These are phyloP conservation scores for Linnaemya vulpina DNA, from an alignment of 2,888 invertebrate species.

Conservation along the genomic window DNA sequence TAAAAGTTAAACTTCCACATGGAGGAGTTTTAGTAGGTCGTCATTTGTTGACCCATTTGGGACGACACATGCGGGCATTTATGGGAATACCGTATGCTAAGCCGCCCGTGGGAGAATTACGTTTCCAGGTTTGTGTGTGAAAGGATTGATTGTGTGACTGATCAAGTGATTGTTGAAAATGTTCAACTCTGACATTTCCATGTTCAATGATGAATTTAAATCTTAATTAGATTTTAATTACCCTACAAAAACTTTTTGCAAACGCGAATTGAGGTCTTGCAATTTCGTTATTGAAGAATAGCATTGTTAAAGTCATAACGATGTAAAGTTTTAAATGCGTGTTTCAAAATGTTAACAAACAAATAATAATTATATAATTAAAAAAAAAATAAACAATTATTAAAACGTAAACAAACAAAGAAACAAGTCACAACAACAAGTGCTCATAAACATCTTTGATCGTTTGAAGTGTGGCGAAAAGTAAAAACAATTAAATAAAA, in stretches of 20 bases:
- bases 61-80: constrained; percentile 85
- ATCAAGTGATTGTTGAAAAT: constrained; percentile 1
- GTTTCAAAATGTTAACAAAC: constrained; percentile 23
- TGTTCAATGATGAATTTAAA: constrained; percentile 22
- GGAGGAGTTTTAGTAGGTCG: constrained; percentile 85
- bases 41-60: constrained; percentile 84
- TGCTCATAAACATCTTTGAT: background rate
- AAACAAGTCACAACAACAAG: background rate
- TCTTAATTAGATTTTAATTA: constrained; percentile 38
- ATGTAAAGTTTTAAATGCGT: constrained; percentile 37
- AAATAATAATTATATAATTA: no score
- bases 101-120: constrained; percentile 85
- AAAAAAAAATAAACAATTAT: constrained; percentile 1
- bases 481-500: background rate
- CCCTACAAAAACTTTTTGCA: background rate
- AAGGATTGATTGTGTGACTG: background rate
- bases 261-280: constrained; percentile 1
- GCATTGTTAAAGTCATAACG: background rate
- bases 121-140: constrained; percentile 85
- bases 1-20: constrained; percentile 80
- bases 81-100: constrained; percentile 87
- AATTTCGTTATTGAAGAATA: background rate
- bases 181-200: constrained; percentile 13
- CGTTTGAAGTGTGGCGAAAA: background rate
- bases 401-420: background rate